A percentile compares a stretch with the other conserved stretches of the same genome.
Conservation (phyloP, 2,888 invertebrate genomes). For the Leptura quadrifasciata region DNA sequence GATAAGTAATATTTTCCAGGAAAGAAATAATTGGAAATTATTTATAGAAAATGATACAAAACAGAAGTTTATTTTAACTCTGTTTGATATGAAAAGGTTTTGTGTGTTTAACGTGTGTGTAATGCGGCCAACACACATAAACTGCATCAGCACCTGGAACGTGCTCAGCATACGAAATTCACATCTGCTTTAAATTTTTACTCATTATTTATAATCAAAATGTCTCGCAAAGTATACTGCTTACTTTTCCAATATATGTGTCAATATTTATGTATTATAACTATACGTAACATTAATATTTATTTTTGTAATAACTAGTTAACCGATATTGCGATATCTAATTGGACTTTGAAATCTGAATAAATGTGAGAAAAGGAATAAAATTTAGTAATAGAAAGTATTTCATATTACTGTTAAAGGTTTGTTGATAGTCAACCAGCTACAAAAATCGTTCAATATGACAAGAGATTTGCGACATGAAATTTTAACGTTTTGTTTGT, state of each 20-base stretch:
- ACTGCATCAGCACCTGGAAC: constrained; percentile 15
- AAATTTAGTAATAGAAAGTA: no score
- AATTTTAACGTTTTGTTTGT: no score
- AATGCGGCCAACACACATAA: constrained; percentile 16
- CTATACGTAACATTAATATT: not conserved
- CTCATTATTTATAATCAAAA: constrained; percentile 15
- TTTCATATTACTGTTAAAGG: no score
- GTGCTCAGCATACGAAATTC: not conserved
- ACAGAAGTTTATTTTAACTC: constrained; percentile 16
- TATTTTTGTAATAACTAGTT: not conserved
- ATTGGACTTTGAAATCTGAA: no score
- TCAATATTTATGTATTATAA: not conserved
- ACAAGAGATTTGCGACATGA: no score
- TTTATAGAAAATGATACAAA: constrained; percentile 15
- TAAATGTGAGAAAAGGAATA: no score
- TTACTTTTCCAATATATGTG: not conserved
- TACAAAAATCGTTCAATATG: no score
- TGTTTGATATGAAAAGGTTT: constrained; percentile 19
- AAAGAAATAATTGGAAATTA: constrained; percentile 6
- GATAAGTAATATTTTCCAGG: not conserved
- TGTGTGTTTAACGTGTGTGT: constrained; percentile 19
- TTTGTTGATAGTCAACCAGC: no score
- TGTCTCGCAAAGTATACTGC: not conserved
- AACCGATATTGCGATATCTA: not conserved
- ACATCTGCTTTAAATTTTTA: constrained; percentile 23